Evolutionary conservation across 2,888 invertebrate genomes (phyloP), one percentile per base, ranked within the genome.

Genomic region (Pyrochroa serraticornis): DNA sequence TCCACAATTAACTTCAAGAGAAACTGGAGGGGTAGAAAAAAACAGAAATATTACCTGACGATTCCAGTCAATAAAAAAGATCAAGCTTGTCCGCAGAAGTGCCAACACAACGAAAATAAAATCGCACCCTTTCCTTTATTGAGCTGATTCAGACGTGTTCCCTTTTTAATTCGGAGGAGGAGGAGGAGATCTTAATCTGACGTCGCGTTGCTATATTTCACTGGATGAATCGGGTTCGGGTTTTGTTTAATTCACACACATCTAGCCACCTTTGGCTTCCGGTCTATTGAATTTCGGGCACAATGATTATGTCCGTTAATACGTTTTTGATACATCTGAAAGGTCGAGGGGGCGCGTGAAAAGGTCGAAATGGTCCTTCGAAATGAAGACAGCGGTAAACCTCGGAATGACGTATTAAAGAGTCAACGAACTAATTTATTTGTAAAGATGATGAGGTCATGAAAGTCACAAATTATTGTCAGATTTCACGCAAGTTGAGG

Each of bases 261-360:
- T 62, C 53, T 62, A 63, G 65, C 69, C 70, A 71, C 70, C 71
- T 60, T 48, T 56, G 65, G 62, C 61, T 65, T 65, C 65, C 65
- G 65, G 65, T 63, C 59, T 57, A 47, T 64, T 60, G 53, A 50
- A 43, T 9, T 32, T 22, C 22, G 22, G 22, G 22, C 22, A 22
- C 22, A 22, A 22, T 22, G 2, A 22, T 22, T 22, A 22, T 50
- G 14, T 35, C 48, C 57, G 60, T 58, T 66, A 63, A 66, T 66
- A 63, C 56, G 50, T 60, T 63, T 66, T 66, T 66, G 63, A 66
- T 66, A 62, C 64, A 64, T 64, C 63, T 52, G 59, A 60, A 66
- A 22, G 36, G 7, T 22, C 2, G 38, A 3, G 13, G 39, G 9
- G 12, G 8, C 14, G 48, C 3, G 38, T 3, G 30, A 32, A 37